phyloP scores from a whole-genome alignment of 2,113 vertebrate species.

The Seriola dumerili region DNA sequence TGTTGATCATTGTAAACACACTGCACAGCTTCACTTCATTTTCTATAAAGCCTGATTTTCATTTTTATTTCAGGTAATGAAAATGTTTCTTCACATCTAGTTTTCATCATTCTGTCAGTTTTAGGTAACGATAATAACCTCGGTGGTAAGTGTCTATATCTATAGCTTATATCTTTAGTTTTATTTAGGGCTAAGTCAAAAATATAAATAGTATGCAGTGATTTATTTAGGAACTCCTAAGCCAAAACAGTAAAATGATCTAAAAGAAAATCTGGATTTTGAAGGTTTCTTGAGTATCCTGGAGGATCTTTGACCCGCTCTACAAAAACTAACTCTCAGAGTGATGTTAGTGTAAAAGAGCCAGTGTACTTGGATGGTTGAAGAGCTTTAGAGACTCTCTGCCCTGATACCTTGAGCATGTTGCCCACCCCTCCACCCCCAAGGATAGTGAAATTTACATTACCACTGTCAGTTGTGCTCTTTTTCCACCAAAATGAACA shows the following conservation, averaged over 20 bases:
- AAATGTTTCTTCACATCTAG: too few relatives aligned
- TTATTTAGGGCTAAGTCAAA: background rate
- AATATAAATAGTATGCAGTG: background rate
- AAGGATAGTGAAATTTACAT: background rate
- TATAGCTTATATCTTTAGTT: background rate
- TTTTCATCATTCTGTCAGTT: too few relatives aligned
- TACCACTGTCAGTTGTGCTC: background rate
- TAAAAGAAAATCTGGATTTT: too few relatives aligned
- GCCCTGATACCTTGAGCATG: background rate
- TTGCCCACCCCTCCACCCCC: background rate
- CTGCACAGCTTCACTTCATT: too few relatives aligned
- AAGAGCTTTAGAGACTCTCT: background rate
- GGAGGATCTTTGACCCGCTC: background rate
- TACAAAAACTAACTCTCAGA: background rate
- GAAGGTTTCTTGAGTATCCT: background rate
- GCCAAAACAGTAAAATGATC: background rate
- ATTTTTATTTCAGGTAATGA: too few relatives aligned
- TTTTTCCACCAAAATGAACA: too few relatives aligned
- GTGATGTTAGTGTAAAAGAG: background rate
- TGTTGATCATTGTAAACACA: too few relatives aligned
- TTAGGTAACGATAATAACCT: too few relatives aligned
- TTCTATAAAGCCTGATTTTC: too few relatives aligned
- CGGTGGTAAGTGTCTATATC: too few relatives aligned
- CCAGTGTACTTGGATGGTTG: background rate
- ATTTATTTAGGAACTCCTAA: background rate